Base-by-base conservation (phyloP, 2,888 invertebrate genomes). In the Chymomyza fuscimana region DNA sequence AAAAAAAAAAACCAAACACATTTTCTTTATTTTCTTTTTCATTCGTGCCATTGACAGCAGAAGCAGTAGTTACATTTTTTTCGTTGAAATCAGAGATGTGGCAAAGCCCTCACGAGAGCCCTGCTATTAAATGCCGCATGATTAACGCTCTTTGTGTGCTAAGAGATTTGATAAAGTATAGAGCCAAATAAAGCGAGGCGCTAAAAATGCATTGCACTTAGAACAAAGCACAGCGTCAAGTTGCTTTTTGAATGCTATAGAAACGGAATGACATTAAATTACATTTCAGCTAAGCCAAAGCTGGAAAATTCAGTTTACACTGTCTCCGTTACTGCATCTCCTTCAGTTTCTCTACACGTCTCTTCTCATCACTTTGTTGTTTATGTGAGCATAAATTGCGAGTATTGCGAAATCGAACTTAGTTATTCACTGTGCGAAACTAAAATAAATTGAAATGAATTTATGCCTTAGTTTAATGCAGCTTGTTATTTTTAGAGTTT, bases 71-170 rank as follows among this genome's bases (percentile, higher is more conserved):
- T 56, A 87, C 81, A 86, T 75, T 84, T 87, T 76, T 72, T 70
- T 83, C 83, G 79, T 79, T 70, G 86, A 87, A 86, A 86, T 87
- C 86, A 69, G 56, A 58, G 81, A 58, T 4, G 5, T 19, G 58
- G 15, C 29, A 15, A 15, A 58, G 29, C 5, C 76, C 86, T 63
- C 87, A 9, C 52, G 83, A 83, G 86, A 79, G 58, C 61, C 67
- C 58, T 72, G 81, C 79, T 81, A 79, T 83, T 80, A 83, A 87
- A 82, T 81, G 88, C 77, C 77, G 87, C 86, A 87, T 83, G 83
- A 84, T 84, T 84, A 84, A 84, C 88, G 88, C 86, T 77, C 83
- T 46, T 87, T 74, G 77, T 79, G 71, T 65, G 74, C 74, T 80
- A 70, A 73, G 72, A 69, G 50, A 46, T 69, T 12, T 58, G 59